phyloP scores from a whole-genome alignment of 2,888 invertebrate species.

The Mongoloraphidia duomilia region DNA sequence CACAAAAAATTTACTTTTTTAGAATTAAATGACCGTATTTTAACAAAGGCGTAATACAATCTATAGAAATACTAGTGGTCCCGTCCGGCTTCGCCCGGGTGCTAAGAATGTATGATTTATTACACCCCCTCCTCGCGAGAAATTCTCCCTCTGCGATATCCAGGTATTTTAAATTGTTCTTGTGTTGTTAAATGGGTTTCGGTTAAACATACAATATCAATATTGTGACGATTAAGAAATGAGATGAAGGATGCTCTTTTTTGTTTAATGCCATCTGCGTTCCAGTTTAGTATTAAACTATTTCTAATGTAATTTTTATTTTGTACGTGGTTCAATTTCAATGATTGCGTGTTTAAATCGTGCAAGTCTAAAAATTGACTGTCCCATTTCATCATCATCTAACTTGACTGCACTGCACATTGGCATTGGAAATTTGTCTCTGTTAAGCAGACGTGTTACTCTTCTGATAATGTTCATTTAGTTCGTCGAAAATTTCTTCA shows the following conservation, averaged over 20 bases:
- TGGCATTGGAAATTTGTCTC: constrained; percentile 3
- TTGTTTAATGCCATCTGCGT: not conserved
- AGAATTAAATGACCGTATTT: too few relatives aligned
- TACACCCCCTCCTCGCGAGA: too few relatives aligned
- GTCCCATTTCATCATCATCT: not conserved
- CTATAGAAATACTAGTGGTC: too few relatives aligned
- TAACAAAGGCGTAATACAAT: too few relatives aligned
- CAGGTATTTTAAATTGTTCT: not conserved
- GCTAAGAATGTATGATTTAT: too few relatives aligned
- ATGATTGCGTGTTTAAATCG: not conserved
- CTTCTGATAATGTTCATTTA: constrained; percentile 1
- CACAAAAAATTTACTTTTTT: too few relatives aligned
- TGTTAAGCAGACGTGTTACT: not conserved
- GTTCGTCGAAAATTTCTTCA: not conserved
- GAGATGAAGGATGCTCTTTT: not conserved
- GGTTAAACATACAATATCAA: not conserved
- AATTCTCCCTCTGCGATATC: too few relatives aligned
- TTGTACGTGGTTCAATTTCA: not conserved
- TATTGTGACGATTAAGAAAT: not conserved
- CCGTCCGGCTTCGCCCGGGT: too few relatives aligned
- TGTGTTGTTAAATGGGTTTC: not conserved
- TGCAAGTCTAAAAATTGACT: constrained; percentile 1
- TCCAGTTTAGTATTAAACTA: not conserved
- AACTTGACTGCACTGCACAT: constrained; percentile 3
- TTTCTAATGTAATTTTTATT: too few relatives aligned